Evolutionary conservation across 1,140 invertebrate species (phyloP), one percentile per base, ranked within the genome.

Genomic region (Cotesia glomerata): DNA sequence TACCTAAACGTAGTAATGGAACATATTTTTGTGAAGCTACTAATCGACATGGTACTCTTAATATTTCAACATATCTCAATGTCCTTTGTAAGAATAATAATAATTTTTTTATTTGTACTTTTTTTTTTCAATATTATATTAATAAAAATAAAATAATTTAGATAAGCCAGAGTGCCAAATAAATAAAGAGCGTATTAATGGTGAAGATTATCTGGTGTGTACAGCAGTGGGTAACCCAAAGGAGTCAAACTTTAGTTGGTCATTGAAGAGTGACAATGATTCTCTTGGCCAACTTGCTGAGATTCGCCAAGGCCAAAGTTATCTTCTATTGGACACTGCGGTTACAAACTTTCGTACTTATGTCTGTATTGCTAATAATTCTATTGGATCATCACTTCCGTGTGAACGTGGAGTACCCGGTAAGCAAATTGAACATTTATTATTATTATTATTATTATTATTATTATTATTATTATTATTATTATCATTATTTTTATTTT

Each of bases 161-260:
- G 95, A 92, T 88, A 91, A 93, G 79, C 95, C 95, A 1, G 92
- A 95, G 80, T 97, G 95, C 83, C 90, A 89, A 32, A 95, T 96
- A 75, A 91, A 92, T 71, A 90, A 91, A 73, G 90, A 89, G 45
- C 91, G 92, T 80, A 89, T 91, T 72, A 89, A 95, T 65, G 93
- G 93, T 2, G 89, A 91, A 77, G 90, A 93, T 80, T 91, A 93
- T 59, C 87, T 97, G 14, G 90, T 94, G 8, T 97, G 95, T 82
- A 92, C 91, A 35, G 94, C 93, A 1, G 87, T 89, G 52, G 95
- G 94, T 32, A 96, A 96, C 88, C 95, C 95, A 0, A 84, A 89
- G 67, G 91, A 94, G 78, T 93, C 95, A n/a, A 89, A 91, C 63
- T 97, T 96, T 86, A 90, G 87, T 35, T 97, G 95, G 95, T 92